Conservation (phyloP, 2,113 vertebrate genomes). For the Alosa alosa region DNA sequence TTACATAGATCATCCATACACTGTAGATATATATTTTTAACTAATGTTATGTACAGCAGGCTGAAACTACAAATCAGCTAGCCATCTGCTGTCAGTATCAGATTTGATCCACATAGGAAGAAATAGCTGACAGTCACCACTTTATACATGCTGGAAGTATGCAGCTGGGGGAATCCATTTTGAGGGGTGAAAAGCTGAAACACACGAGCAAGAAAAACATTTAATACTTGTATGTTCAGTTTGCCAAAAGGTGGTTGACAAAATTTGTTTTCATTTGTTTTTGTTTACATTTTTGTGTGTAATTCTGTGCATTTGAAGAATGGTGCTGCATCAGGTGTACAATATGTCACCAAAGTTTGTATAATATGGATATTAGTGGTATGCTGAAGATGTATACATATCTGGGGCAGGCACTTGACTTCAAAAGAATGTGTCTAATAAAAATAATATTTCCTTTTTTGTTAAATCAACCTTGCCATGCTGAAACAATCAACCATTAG, state of each 20-base stretch:
- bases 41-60: background rate
- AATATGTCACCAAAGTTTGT: background rate
- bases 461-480: conserved; percentile 24
- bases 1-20: background rate
- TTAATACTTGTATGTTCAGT: background rate
- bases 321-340: background rate
- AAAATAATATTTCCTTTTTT: background rate
- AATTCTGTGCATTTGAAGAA: background rate
- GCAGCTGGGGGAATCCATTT: background rate
- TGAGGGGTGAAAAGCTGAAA: background rate
- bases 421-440: background rate
- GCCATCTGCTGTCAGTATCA: background rate
- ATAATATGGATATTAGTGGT: background rate
- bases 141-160: background rate
- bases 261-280: background rate
- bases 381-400: background rate
- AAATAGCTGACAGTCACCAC: background rate
- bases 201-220: background rate
- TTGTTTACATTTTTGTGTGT: background rate
- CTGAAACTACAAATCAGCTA: background rate
- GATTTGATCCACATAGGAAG: background rate
- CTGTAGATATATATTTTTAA: background rate
- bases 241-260: background rate
- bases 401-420: background rate
- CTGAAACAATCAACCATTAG: conserved; percentile 60